Evolutionary conservation across 2,113 vertebrate genomes (phyloP).

Genomic region (Siniperca chuatsi): DNA sequence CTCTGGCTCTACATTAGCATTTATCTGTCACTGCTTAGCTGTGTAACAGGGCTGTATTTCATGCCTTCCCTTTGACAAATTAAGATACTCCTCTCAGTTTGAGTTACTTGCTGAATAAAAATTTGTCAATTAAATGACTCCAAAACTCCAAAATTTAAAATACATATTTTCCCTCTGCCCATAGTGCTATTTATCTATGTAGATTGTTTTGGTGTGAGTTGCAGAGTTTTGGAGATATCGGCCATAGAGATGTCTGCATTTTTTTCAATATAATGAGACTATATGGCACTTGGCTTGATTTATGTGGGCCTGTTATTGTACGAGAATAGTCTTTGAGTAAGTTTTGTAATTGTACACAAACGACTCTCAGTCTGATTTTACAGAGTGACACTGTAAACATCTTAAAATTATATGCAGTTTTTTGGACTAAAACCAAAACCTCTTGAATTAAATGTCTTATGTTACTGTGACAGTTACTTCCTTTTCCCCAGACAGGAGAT

Average conservation of each 20-base stretch:
- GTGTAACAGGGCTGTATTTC: slow-evolving; percentile 30
- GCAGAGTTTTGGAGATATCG: no score
- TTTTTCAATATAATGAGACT: no score
- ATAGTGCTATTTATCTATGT: no score
- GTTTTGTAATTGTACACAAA: neutral
- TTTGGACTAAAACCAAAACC: neutral
- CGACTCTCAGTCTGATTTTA: neutral
- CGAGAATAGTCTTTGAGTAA: neutral
- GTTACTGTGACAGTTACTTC: neutral
- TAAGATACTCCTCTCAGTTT: neutral
- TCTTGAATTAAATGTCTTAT: neutral
- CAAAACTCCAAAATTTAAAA: no score
- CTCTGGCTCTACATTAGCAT: slow-evolving; percentile 40
- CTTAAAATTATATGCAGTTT: neutral
- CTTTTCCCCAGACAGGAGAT: neutral
- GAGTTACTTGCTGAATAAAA: neutral
- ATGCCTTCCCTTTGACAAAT: slow-evolving; percentile 8
- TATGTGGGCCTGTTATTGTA: neutral
- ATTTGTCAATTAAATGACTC: no score
- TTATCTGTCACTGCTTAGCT: slow-evolving; percentile 13
- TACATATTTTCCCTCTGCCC: no score
- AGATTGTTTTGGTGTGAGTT: no score
- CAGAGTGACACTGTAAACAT: neutral
- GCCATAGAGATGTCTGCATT: no score
- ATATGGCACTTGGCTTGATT: no score